phyloP scores from a whole-genome alignment of 2,797 vertebrate genomes.

The Typhlichthys subterraneus region DNA sequence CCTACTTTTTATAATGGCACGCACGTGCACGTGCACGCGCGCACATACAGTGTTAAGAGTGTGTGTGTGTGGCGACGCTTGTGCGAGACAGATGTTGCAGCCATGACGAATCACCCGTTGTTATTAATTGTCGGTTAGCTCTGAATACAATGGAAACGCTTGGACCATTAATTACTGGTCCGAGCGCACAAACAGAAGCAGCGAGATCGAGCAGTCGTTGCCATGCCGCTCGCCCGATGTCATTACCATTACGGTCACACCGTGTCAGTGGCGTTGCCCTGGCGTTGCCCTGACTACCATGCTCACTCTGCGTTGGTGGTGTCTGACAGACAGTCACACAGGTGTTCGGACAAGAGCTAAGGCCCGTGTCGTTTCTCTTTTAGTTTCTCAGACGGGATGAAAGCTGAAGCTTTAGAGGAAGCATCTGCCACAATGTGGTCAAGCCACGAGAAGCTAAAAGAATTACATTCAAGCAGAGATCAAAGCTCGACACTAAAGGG shows the following conservation, averaged over 20 bases:
- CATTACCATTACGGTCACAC: slow-evolving; percentile 87
- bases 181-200: slow-evolving; percentile 73
- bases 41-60: slow-evolving; percentile 21
- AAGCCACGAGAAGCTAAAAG: too few species aligned
- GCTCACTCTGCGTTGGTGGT: slow-evolving; percentile 5
- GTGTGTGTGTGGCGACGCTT: slow-evolving; percentile 88
- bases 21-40: neutral
- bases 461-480: too few species aligned
- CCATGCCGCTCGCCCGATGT: slow-evolving; percentile 78
- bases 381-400: neutral
- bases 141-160: slow-evolving; percentile 93
- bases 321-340: slow-evolving; percentile 3
- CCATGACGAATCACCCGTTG: slow-evolving; percentile 93
- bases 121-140: slow-evolving; percentile 98
- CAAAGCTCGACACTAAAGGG: too few species aligned
- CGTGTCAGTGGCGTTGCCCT: neutral
- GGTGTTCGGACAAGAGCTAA: too few species aligned
- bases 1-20: neutral
- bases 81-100: slow-evolving; percentile 97
- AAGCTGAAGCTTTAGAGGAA: neutral
- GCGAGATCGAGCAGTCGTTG: slow-evolving; percentile 80
- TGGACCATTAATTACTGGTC: slow-evolving; percentile 95
- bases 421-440: too few species aligned
- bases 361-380: neutral
- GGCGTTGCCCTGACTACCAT: slow-evolving; percentile 1